Conservation (phyloP, 2,888 invertebrate genomes). For the Eupithecia abbreviata region DNA sequence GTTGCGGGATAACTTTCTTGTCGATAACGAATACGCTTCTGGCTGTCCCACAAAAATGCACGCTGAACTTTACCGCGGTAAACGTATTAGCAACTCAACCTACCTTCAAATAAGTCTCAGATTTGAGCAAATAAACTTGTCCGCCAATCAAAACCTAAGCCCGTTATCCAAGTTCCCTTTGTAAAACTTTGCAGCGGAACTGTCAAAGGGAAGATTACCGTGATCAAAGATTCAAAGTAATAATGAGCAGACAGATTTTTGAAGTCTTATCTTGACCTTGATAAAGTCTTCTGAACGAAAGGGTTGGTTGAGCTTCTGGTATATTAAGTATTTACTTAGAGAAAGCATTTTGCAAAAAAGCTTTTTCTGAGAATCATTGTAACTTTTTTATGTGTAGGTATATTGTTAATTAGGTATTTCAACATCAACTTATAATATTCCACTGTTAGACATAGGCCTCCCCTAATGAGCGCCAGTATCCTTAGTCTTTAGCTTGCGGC, state of each 20-base stretch:
- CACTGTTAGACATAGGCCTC: too few species aligned
- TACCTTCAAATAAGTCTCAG: not conserved
- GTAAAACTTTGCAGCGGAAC: constrained; percentile 15
- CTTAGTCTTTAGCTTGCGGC: too few species aligned
- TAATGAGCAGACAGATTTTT: constrained; percentile 17
- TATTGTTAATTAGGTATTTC: too few species aligned
- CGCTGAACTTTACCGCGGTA: not conserved
- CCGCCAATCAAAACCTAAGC: not conserved
- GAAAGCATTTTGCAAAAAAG: not conserved
- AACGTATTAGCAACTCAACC: not conserved
- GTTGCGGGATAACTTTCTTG: not conserved
- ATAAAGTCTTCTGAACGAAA: not conserved
- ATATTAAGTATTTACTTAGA: not conserved
- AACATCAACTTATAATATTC: too few species aligned
- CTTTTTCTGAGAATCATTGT: not conserved
- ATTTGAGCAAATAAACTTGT: not conserved
- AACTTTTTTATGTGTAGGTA: not conserved
- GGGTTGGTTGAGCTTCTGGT: not conserved
- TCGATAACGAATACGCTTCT: not conserved
- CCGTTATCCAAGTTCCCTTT: constrained; percentile 10
- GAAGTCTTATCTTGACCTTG: not conserved
- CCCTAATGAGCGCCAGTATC: too few species aligned
- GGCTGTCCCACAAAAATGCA: not conserved
- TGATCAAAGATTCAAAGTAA: constrained; percentile 24
- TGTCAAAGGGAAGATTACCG: constrained; percentile 33